Evolutionary conservation across 2,797 vertebrate species (phyloP).

Genomic region (Cyprinella venusta): DNA sequence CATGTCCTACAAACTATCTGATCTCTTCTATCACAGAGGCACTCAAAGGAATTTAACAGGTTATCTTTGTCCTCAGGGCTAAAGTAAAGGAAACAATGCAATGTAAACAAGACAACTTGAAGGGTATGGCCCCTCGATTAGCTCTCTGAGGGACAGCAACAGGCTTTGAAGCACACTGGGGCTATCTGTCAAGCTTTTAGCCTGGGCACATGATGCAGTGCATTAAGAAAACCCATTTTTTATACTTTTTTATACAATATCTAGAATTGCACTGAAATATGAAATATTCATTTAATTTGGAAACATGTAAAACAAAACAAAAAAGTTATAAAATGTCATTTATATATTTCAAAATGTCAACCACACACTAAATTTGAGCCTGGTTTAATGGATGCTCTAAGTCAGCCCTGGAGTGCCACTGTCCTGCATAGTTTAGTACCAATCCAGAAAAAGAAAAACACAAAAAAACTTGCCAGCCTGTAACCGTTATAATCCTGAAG

Average conservation of each 20-base stretch:
- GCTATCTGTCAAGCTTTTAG: background rate
- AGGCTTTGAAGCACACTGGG: background rate
- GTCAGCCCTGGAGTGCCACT: too few relatives aligned
- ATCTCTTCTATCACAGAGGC: background rate
- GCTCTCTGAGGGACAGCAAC: conserved; percentile 16
- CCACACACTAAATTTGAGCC: background rate
- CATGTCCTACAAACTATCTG: background rate
- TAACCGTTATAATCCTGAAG: too few relatives aligned
- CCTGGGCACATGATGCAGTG: background rate
- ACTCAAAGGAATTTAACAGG: conserved; percentile 52
- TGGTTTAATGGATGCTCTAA: background rate
- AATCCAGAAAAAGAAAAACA: too few relatives aligned
- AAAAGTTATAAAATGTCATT: too few relatives aligned
- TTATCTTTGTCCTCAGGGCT: conserved; percentile 60
- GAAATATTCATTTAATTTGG: too few relatives aligned
- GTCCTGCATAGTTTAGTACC: too few relatives aligned
- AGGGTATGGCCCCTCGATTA: conserved; percentile 3
- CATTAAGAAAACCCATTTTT: background rate
- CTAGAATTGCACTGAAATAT: too few relatives aligned
- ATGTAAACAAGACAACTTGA: conserved; percentile 39
- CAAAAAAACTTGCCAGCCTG: too few relatives aligned
- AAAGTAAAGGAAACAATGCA: conserved; percentile 53
- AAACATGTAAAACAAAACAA: background rate
- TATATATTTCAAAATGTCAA: background rate
- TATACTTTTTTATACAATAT: too few relatives aligned